These are phyloP conservation scores for Drosophila diplacantha DNA, from an alignment of 2,888 invertebrate genomes.

Conservation along the genomic window DNA sequence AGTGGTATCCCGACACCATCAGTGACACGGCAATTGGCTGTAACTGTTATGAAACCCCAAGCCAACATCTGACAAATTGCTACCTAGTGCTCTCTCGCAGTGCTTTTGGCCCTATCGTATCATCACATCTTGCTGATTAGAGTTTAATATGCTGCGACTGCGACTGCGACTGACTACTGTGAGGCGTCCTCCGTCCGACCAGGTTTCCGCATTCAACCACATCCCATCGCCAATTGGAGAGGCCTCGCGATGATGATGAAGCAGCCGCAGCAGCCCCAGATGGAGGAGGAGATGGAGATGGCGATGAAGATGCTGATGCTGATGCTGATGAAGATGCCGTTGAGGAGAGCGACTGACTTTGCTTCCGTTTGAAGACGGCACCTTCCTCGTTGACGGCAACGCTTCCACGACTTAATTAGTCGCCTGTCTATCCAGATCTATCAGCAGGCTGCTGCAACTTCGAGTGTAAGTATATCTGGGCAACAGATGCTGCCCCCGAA, in stretches of 20 bases:
- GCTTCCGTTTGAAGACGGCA: slow-evolving; percentile 54
- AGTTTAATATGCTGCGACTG: slow-evolving; percentile 48
- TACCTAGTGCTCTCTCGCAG: slow-evolving; percentile 36
- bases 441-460: slow-evolving; percentile 43
- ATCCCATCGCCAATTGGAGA: slow-evolving; percentile 32
- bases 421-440: slow-evolving; percentile 44
- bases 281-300: slow-evolving; percentile 18
- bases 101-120: slow-evolving; percentile 45
- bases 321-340: slow-evolving; percentile 36
- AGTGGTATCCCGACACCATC: slow-evolving; percentile 38
- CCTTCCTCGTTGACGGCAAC: slow-evolving; percentile 14
- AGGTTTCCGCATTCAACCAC: slow-evolving; percentile 63
- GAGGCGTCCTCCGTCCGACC: slow-evolving; percentile 44
- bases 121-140: slow-evolving; percentile 46
- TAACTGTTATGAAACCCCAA: slow-evolving; percentile 46
- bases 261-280: slow-evolving; percentile 5
- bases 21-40: slow-evolving; percentile 44
- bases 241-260: slow-evolving; percentile 21
- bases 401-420: slow-evolving; percentile 57
- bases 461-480: neutral
- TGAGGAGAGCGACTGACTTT: slow-evolving; percentile 41
- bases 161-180: slow-evolving; percentile 42
- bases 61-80: slow-evolving; percentile 44
- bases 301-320: slow-evolving; percentile 5
- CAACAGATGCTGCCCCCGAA: slow-evolving; percentile 52